Conservation (phyloP, 2,888 invertebrate genomes). For the Notodonta ziczac region DNA sequence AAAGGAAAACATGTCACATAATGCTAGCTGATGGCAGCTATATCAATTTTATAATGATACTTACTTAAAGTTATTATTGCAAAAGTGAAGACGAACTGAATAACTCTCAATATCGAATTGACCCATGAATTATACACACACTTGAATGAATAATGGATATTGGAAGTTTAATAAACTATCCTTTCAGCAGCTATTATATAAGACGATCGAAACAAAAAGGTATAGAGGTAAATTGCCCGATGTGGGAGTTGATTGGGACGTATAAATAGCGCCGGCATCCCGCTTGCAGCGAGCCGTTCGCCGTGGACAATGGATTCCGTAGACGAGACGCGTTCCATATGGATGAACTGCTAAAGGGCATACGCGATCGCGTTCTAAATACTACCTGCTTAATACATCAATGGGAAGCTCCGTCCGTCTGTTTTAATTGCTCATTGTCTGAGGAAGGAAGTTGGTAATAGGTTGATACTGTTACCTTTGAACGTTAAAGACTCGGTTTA, state of each 20-base stretch:
- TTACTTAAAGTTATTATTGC: too few relatives aligned
- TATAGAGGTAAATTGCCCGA: slow-evolving; percentile 57
- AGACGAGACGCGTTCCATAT: slow-evolving; percentile 80
- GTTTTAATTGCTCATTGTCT: slow-evolving; percentile 35
- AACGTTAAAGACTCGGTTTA: slow-evolving; percentile 6
- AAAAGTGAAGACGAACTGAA: too few relatives aligned
- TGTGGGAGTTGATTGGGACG: slow-evolving; percentile 63
- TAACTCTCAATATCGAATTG: too few relatives aligned
- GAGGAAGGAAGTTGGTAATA: slow-evolving; percentile 23
- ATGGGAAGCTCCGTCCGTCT: slow-evolving; percentile 34
- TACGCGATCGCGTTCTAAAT: slow-evolving; percentile 57
- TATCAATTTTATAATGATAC: too few relatives aligned
- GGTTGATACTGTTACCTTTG: slow-evolving; percentile 8
- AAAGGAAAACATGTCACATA: too few relatives aligned
- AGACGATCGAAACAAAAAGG: slow-evolving; percentile 40
- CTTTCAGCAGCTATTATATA: slow-evolving; percentile 41
- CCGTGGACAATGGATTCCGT: slow-evolving; percentile 80
- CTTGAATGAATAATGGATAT: slow-evolving; percentile 2
- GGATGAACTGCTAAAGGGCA: slow-evolving; percentile 77
- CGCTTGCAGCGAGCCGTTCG: slow-evolving; percentile 42
- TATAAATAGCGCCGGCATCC: slow-evolving; percentile 77
- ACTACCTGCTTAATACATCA: slow-evolving; percentile 38
- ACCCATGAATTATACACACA: too few relatives aligned
- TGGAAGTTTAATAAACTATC: background rate
- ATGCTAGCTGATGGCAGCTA: too few relatives aligned